Base-by-base conservation (phyloP, 2,113 vertebrate genomes). In the Megaceryle maxima region DNA sequence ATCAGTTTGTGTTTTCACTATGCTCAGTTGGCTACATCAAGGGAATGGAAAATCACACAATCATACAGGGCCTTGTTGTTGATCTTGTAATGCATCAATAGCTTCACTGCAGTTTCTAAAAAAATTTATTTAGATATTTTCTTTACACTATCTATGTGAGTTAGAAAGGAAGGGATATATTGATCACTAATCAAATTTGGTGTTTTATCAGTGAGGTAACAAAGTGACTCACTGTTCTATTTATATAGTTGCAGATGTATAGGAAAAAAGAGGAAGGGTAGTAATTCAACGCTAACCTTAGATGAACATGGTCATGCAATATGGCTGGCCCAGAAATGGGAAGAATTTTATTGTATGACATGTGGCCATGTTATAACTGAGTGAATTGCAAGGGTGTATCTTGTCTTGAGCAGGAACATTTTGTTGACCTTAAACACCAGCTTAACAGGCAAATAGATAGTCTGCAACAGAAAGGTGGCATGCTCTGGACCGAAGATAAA, bases 241-340 rank as follows among this genome's bases (percentile, higher is more conserved):
- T 73, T 60, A 46, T 51, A 13, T 4, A 31, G n/a, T n/a, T 92
- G 37, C 31, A 83, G 60, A 55, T 83, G 21, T 29, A 51, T 43
- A 68, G 67, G 59, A 79, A 46, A 82, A 28, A 82, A 28, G 22
- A 10, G 11, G 13, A 5, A 3, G 3, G 11, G 3, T 16, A 90
- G 39, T 83, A 79, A 59, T 70, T 91, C 57, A 77, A 7, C 25
- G 33, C 26, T 87, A 50, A 48, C 25, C 22, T 69, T 57, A 85
- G 12, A 39, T 6, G 21, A 43, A 48, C 19, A n/a, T 0, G 0
- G 14, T 68, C 24, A 11, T 21, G 21, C 33, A 22, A 14, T 66
- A 15, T 48, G 28, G 5, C 59, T 88, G 51, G 21, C 26, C 35
- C 33, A 69, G 53, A 56, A 87, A 13, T 15, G 9, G 55, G 55